Conservation (phyloP, 2,888 invertebrate genomes). For the Dendrolimus houi region DNA sequence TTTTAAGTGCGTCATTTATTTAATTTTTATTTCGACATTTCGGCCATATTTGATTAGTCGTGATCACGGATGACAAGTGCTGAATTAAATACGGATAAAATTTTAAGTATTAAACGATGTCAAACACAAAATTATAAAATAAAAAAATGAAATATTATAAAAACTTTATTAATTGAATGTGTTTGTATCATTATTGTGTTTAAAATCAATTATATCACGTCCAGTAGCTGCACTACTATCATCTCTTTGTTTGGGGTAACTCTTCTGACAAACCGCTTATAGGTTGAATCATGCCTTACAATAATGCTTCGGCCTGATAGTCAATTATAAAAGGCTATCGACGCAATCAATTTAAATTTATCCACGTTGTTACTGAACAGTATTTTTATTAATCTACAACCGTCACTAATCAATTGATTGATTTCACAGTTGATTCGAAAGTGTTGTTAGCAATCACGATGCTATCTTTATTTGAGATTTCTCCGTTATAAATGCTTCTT, state of each 20-base stretch:
- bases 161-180: too few species aligned
- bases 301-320: background rate
- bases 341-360: constrained; percentile 30
- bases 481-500: constrained; percentile 19
- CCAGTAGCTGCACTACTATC: background rate
- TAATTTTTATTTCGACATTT: too few species aligned
- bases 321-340: background rate
- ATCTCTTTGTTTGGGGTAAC: background rate
- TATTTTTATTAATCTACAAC: constrained; percentile 25
- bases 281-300: background rate
- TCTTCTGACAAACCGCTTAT: background rate
- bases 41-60: too few species aligned
- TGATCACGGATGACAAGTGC: too few species aligned
- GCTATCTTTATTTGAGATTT: constrained; percentile 25
- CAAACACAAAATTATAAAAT: too few species aligned
- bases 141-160: too few species aligned
- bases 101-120: too few species aligned
- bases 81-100: too few species aligned
- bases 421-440: constrained; percentile 39
- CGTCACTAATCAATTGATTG: constrained; percentile 32
- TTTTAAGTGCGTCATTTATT: too few species aligned
- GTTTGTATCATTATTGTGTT: too few species aligned
- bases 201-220: too few species aligned
- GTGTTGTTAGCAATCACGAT: constrained; percentile 22
- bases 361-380: constrained; percentile 18